Conservation (phyloP, 2,113 vertebrate genomes). For the Trichomycterus rosablanca region DNA sequence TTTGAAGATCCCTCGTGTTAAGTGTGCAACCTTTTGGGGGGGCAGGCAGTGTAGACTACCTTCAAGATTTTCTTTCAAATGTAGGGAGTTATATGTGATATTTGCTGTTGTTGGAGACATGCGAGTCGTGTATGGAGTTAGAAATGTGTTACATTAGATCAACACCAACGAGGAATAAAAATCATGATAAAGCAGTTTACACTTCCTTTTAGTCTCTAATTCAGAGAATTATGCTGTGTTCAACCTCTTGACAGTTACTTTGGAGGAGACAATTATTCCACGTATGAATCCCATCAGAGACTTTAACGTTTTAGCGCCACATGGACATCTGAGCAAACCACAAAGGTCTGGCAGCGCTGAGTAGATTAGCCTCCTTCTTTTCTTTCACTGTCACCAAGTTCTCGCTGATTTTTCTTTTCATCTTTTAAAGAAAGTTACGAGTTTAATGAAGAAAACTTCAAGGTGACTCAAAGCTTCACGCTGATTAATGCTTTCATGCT, state of each 20-base stretch:
- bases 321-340: constrained; percentile 1
- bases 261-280: constrained; percentile 29
- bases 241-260: constrained; percentile 27
- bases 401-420: no score
- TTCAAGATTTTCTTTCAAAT: no score
- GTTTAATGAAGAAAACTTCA: constrained; percentile 32
- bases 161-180: neutral
- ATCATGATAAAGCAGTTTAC: no score
- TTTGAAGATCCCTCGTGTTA: no score
- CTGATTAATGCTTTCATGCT: constrained; percentile 14
- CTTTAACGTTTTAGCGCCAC: constrained; percentile 18
- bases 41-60: no score
- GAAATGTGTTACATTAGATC: no score
- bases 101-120: no score
- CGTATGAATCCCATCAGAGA: constrained; percentile 25
- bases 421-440: neutral
- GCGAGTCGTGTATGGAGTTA: no score
- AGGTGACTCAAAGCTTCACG: constrained; percentile 18
- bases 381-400: neutral
- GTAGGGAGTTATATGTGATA: no score
- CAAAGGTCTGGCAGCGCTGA: constrained; percentile 23
- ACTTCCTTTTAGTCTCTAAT: constrained; percentile 31
- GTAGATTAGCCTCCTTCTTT: neutral
- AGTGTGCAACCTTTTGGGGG: no score
- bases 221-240: constrained; percentile 27